These are phyloP conservation scores for Allolobophora icterica DNA, from an alignment of 2,888 invertebrate genomes.

Conservation along the genomic window DNA sequence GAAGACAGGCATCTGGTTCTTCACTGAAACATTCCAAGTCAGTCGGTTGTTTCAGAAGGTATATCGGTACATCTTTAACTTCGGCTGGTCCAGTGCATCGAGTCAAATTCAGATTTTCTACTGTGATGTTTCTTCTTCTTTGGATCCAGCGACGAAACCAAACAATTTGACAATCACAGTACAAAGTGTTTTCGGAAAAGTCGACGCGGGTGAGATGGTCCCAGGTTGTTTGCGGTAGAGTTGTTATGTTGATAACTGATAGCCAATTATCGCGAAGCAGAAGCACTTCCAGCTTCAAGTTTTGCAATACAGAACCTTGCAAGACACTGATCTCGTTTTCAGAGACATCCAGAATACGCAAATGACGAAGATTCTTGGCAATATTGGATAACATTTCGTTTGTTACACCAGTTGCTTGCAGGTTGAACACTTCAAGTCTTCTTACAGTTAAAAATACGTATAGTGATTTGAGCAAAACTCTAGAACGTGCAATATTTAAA, in stretches of 20 bases:
- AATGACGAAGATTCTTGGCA: background rate
- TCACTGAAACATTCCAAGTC: constrained; percentile 26
- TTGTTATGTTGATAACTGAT: constrained; percentile 12
- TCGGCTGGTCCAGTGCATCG: constrained; percentile 13
- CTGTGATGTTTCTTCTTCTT: background rate
- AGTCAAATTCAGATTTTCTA: background rate
- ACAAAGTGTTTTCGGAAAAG: constrained; percentile 30
- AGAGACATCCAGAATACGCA: background rate
- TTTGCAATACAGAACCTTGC: background rate
- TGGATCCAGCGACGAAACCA: constrained; percentile 28
- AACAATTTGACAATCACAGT: constrained; percentile 28
- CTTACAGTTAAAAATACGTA: background rate
- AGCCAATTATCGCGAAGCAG: background rate
- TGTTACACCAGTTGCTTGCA: background rate
- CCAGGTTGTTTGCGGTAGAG: background rate
- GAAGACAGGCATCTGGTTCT: background rate
- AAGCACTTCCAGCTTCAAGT: background rate
- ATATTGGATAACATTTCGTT: background rate
- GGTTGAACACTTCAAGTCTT: background rate
- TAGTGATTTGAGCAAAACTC: background rate
- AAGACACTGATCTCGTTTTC: background rate
- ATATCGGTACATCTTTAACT: background rate
- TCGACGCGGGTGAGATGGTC: background rate
- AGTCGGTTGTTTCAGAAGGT: background rate
- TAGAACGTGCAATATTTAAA: background rate